Base-by-base conservation (phyloP, 2,888 invertebrate genomes). In the Stomorhina lunata region DNA sequence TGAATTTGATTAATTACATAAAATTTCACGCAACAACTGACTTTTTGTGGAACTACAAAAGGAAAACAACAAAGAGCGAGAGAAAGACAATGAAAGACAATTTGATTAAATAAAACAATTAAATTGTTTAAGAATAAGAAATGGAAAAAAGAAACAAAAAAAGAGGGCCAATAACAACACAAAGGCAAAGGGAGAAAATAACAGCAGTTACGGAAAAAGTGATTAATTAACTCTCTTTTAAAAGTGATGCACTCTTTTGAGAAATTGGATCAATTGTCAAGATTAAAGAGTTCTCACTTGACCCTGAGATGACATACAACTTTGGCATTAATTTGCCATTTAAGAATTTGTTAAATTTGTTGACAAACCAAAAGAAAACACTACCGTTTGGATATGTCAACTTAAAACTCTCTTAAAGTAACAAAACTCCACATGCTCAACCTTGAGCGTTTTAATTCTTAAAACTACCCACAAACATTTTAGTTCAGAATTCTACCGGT, bases 1-100 rank as follows among this genome's bases (percentile, higher is more conserved):
- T 86, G 88, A 88, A 88, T 89, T 90, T 90, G 90, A 90, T 90
- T 90, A 90, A 90, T 90, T 90, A 84, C n/a, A n/a, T 87, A 25
- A 84, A 89, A 90, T 90, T 90, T 90, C 90, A 90, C 88, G 89
- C 90, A 87, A 89, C 88, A 89, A 87, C 89, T 89, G 88, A 83
- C 85, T 82, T 79, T 81, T 80, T 84, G 79, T 76, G 68, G 80
- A 78, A 50, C 61, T 25, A 55, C 55, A 45, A 7, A 68, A n/a
- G n/a, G n/a, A n/a, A n/a, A n/a, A 27, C 25, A 45, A 59, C 34
- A 68, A 73, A 40, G n/a, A 66, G 32, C n/a, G 4, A 45, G 10
- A 55, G 75, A 48, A 40, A 69, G 34, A 65, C 69, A 50, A 72
- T 22, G 5, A 12, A 48, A 50, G 17, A 57, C 25, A 10, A 37